Evolutionary conservation across 2,797 vertebrate species (phyloP), one percentile per base, ranked within the genome.

Genomic region (Lagorchestes hirsutus): DNA sequence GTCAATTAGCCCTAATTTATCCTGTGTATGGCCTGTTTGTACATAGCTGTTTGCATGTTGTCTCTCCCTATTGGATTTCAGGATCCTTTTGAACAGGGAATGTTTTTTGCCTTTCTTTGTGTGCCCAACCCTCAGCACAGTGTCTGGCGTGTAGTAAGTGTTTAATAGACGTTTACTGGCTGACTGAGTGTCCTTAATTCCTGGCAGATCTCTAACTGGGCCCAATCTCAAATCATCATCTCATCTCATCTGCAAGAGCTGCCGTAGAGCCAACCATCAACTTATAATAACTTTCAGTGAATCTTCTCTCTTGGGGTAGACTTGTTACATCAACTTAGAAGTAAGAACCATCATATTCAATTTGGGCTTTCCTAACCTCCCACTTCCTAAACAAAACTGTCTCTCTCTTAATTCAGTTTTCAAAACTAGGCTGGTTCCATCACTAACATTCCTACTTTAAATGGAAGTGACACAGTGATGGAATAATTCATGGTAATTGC

Each of bases 401-500:
- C 94, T 97, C 93, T 82, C 97, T 90, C 46, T 94, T 54, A 94
- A 97, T 98, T 93, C 94, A 93, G 92, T 95, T 96, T 98, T 98
- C 97, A 96, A 91, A 40, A 95, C 93, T 96, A 95, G 94, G 50
- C 93, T 96, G 59, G 96, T 97, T 97, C 93, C 95, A 29, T 93
- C 96, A 22, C 91, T 96, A 92, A 96, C 55, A 98, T 98, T 97
- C 93, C 98, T 74, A 94, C 92, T 97, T 97, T 97, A 97, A 98
- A 95, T 96, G 94, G 95, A 98, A 98, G 96, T 95, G 97, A 98
- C 94, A 96, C 29, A 52, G 54, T 98, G 98, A 98, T 97, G 98
- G 98, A 98, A 98, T 98, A 99, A 98, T 99, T 98, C 97, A 96
- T 98, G 95, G 97, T 98, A 98, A 99, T 98, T 98, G 95, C 97